Conservation (phyloP, 2,888 invertebrate genomes). For the Boloria selene region DNA sequence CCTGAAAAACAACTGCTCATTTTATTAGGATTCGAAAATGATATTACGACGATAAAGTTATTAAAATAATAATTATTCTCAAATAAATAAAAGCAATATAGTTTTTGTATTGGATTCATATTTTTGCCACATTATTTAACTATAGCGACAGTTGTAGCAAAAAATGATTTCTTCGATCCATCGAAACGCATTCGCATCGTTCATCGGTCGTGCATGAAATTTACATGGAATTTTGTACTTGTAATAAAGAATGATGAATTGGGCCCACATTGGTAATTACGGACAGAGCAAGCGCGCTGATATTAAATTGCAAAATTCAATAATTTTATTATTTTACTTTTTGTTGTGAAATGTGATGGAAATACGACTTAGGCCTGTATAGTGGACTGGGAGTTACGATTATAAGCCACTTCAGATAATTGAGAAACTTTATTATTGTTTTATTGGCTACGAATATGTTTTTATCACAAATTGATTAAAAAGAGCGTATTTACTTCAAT, state of each 20-base stretch:
- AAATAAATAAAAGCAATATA: neutral
- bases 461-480: too few relatives aligned
- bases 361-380: constrained; percentile 36
- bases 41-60: too few relatives aligned
- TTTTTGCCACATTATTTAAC: constrained; percentile 21
- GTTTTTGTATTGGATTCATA: neutral
- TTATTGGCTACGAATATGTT: neutral
- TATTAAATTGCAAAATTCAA: constrained; percentile 77
- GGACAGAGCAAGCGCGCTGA: constrained; percentile 68
- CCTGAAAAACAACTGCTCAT: too few relatives aligned
- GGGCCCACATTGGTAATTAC: constrained; percentile 79
- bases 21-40: too few relatives aligned
- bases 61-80: too few relatives aligned
- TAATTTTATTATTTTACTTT: constrained; percentile 69
- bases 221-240: constrained; percentile 80
- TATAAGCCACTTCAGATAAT: neutral
- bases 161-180: constrained; percentile 69
- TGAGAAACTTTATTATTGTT: neutral
- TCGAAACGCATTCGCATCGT: constrained; percentile 68
- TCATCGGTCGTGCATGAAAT: constrained; percentile 71
- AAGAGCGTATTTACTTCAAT: too few relatives aligned
- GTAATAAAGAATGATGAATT: constrained; percentile 82
- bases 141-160: constrained; percentile 36
- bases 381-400: constrained; percentile 20
- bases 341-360: constrained; percentile 41